phyloP scores from a whole-genome alignment of 2,888 invertebrate species.

The Drosophila fulvimacula region DNA sequence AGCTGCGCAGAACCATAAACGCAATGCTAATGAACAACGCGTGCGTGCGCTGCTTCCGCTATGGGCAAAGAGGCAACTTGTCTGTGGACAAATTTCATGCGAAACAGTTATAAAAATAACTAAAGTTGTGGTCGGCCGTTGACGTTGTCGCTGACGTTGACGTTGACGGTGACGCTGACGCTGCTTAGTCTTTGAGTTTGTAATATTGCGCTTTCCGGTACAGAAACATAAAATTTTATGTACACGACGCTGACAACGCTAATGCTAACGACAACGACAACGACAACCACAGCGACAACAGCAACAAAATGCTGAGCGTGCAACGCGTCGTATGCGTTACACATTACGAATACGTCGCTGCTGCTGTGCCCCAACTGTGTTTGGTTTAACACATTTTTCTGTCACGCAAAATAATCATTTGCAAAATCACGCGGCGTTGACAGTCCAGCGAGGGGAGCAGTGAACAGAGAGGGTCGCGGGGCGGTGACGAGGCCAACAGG shows the following conservation, averaged over 20 bases:
- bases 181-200: conserved; percentile 45
- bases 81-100: conserved; percentile 56
- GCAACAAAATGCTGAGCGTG: conserved; percentile 60
- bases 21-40: conserved; percentile 48
- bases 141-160: conserved; percentile 34
- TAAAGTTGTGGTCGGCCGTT: conserved; percentile 52
- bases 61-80: conserved; percentile 29
- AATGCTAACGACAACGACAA: conserved; percentile 36
- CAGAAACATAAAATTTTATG: conserved; percentile 78
- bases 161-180: conserved; percentile 10
- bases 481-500: background rate
- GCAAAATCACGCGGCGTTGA: conserved; percentile 73
- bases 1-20: conserved; percentile 43
- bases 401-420: conserved; percentile 80
- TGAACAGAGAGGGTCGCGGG: background rate
- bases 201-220: conserved; percentile 75
- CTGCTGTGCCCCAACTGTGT: conserved; percentile 31
- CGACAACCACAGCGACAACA: conserved; percentile 34
- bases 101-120: conserved; percentile 71
- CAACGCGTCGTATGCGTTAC: conserved; percentile 76
- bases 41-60: conserved; percentile 67
- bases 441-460: conserved; percentile 34
- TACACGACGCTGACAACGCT: conserved; percentile 66
- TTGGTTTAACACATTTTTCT: conserved; percentile 76
- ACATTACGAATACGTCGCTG: conserved; percentile 58